Conservation (phyloP, 2,888 invertebrate genomes). For the Melitaea athalia region DNA sequence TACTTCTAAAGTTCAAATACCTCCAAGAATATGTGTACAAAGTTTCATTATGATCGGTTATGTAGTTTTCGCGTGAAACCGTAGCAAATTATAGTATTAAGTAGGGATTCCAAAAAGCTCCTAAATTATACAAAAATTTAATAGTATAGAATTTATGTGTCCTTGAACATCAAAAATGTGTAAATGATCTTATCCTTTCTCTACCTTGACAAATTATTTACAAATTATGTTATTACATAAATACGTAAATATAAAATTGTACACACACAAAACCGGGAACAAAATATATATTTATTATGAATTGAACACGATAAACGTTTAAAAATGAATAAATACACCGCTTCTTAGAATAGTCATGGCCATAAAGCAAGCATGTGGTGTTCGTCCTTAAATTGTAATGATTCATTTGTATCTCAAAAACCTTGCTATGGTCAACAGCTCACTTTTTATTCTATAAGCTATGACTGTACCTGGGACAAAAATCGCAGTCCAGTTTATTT, state of each 20-base stretch:
- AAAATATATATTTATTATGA: slow-evolving; percentile 10
- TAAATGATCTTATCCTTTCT: too few species aligned
- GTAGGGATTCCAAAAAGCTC: too few species aligned
- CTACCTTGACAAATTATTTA: too few species aligned
- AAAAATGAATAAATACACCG: neutral
- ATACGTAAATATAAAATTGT: neutral
- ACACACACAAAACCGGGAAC: neutral
- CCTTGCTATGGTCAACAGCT: slow-evolving; percentile 36
- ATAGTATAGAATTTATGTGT: neutral
- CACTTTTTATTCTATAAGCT: slow-evolving; percentile 1
- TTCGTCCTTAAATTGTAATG: slow-evolving; percentile 35
- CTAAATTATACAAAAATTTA: neutral
- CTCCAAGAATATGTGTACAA: too few species aligned
- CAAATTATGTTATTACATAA: neutral
- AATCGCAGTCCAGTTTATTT: neutral
- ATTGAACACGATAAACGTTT: slow-evolving; percentile 14
- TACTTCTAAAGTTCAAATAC: too few species aligned
- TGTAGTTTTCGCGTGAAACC: too few species aligned
- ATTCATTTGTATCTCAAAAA: slow-evolving; percentile 31
- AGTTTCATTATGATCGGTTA: too few species aligned
- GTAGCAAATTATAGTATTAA: too few species aligned
- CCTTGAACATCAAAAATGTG: too few species aligned
- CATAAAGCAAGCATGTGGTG: slow-evolving; percentile 33
- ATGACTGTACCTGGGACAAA: neutral
- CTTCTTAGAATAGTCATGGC: slow-evolving; percentile 20